phyloP scores from a whole-genome alignment of 1,140 invertebrate species.

The Bombus vancouverensis region DNA sequence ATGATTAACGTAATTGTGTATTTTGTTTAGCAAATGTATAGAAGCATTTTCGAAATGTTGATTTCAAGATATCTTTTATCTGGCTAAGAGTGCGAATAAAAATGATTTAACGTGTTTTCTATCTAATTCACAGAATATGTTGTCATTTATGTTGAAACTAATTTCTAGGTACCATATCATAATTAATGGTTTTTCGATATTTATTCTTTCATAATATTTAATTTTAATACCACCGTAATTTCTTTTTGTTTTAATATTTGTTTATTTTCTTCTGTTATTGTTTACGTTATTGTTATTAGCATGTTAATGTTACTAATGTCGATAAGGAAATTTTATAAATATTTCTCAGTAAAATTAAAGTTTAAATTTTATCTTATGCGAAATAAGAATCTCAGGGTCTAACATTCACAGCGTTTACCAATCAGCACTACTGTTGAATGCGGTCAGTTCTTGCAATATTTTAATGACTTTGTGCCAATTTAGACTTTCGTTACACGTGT shows the following conservation, averaged over 20 bases:
- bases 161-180: not conserved
- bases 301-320: too few species aligned
- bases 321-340: too few species aligned
- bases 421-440: not conserved
- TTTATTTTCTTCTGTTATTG: too few species aligned
- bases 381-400: not conserved
- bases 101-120: not conserved
- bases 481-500: not conserved
- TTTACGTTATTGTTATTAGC: too few species aligned
- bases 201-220: not conserved
- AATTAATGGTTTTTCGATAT: not conserved
- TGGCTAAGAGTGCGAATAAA: not conserved
- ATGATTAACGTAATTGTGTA: not conserved
- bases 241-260: too few species aligned
- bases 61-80: not conserved
- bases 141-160: not conserved
- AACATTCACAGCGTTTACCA: not conserved
- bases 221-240: too few species aligned
- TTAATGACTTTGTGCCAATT: not conserved
- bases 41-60: not conserved
- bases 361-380: not conserved
- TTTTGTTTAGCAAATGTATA: not conserved
- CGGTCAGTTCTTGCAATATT: not conserved
- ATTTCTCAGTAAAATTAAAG: not conserved
- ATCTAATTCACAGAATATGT: not conserved